These are phyloP conservation scores for Prionchulus punctatus DNA, from an alignment of 2,888 invertebrate genomes.

Conservation along the genomic window DNA sequence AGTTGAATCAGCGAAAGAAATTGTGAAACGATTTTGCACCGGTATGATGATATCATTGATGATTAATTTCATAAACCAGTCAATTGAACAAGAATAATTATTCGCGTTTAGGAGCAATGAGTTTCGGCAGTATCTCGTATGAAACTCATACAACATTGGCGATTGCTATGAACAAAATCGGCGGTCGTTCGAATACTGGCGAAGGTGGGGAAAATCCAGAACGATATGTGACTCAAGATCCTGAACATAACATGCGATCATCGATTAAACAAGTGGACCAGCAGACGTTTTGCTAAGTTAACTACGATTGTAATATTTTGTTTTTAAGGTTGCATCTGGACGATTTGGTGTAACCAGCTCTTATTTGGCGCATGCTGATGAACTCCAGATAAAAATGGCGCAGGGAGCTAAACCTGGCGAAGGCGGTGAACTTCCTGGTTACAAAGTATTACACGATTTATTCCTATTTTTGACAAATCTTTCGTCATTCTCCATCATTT, in stretches of 20 bases:
- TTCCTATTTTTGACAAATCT: not conserved
- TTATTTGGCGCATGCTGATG: slow-evolving; percentile 90
- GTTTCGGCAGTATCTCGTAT: slow-evolving; percentile 85
- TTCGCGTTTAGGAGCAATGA: slow-evolving; percentile 59
- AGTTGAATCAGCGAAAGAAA: slow-evolving; percentile 80
- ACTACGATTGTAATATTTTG: not conserved
- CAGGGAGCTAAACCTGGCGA: slow-evolving; percentile 98
- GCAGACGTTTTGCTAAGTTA: not conserved
- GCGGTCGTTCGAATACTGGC: slow-evolving; percentile 95
- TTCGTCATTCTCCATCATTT: slow-evolving; percentile 30
- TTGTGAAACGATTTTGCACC: slow-evolving; percentile 82
- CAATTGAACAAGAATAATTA: not conserved
- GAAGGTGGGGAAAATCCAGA: slow-evolving; percentile 66
- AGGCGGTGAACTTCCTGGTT: slow-evolving; percentile 85
- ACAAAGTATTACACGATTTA: slow-evolving; percentile 41
- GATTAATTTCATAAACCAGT: too few species aligned
- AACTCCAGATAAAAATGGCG: slow-evolving; percentile 98
- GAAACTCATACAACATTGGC: slow-evolving; percentile 91
- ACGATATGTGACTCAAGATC: slow-evolving; percentile 59
- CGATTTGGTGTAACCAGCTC: slow-evolving; percentile 95
- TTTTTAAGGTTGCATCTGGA: slow-evolving; percentile 66
- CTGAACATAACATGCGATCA: slow-evolving; percentile 64
- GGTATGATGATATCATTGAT: slow-evolving; percentile 40
- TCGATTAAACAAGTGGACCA: slow-evolving; percentile 68
- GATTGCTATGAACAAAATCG: slow-evolving; percentile 88